phyloP scores from a whole-genome alignment of 2,797 vertebrate genomes.

The Sebastes jordani region DNA sequence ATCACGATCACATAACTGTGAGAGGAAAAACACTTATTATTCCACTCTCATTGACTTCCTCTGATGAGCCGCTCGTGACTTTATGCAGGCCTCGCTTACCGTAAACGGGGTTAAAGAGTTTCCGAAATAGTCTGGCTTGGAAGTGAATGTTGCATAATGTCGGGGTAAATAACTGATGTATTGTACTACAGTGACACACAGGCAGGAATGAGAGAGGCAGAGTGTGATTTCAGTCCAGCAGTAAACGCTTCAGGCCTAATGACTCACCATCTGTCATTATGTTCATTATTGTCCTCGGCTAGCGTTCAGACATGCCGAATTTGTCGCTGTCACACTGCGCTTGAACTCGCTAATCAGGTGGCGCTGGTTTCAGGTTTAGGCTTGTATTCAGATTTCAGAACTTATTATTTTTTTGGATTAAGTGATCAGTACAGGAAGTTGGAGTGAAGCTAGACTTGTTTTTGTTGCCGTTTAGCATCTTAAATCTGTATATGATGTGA shows the following conservation, averaged over 20 bases:
- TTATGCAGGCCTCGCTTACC: slow-evolving; percentile 5
- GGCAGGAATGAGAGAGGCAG: slow-evolving; percentile 17
- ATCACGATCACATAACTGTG: background rate
- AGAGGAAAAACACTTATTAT: slow-evolving; percentile 14
- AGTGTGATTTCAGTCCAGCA: slow-evolving; percentile 50
- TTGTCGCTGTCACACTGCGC: background rate
- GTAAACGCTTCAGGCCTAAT: slow-evolving; percentile 32
- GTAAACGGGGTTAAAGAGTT: slow-evolving; percentile 45
- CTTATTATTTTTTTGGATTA: background rate
- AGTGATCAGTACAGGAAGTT: background rate
- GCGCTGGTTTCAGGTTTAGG: background rate
- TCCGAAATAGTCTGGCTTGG: slow-evolving; percentile 21
- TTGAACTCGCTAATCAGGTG: slow-evolving; percentile 17
- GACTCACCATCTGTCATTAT: slow-evolving; percentile 49
- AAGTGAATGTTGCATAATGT: slow-evolving; percentile 51
- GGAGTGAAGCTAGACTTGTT: background rate
- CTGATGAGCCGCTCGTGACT: slow-evolving; percentile 53
- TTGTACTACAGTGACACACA: slow-evolving; percentile 29
- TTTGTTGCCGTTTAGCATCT: background rate
- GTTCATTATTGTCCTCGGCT: slow-evolving; percentile 15
- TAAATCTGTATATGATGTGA: background rate
- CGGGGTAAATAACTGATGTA: slow-evolving; percentile 48
- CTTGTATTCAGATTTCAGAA: background rate
- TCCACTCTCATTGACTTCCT: background rate
- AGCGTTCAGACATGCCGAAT: background rate